Conservation (phyloP, 2,113 vertebrate species). For the Pipra filicauda region DNA sequence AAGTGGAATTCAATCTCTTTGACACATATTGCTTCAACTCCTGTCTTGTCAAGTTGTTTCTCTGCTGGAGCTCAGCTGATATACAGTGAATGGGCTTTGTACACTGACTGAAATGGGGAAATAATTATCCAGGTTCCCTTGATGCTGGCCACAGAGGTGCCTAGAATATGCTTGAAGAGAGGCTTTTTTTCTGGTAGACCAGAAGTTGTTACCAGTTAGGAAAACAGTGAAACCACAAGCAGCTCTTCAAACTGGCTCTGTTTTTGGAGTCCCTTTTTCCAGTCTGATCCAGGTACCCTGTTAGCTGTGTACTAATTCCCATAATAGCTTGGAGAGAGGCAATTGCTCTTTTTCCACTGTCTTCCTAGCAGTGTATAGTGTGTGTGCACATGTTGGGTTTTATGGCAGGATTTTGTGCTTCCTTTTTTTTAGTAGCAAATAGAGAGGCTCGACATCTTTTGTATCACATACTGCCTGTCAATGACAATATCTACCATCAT, state of each 20-base stretch:
- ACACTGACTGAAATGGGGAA: constrained; percentile 26
- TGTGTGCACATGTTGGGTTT: not conserved
- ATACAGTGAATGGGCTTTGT: constrained; percentile 32
- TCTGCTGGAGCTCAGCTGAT: constrained; percentile 38
- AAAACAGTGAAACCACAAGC: not conserved
- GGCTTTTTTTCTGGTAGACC: not conserved
- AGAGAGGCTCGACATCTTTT: not conserved
- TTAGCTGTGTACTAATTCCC: not conserved
- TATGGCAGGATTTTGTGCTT: not conserved
- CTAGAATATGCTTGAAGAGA: not conserved
- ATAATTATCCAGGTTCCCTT: not conserved
- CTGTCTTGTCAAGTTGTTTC: constrained; percentile 59
- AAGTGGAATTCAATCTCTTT: constrained; percentile 71
- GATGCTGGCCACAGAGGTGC: not conserved
- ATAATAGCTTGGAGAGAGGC: not conserved
- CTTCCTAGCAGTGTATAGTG: not conserved
- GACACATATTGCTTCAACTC: constrained; percentile 63
- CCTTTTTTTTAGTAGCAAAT: not conserved
- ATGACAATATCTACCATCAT: not conserved
- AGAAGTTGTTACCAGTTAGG: not conserved
- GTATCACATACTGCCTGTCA: not conserved
- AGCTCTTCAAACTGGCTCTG: not conserved
- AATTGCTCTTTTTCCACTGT: not conserved
- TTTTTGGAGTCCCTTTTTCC: not conserved
- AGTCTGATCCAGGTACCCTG: fast-evolving